Evolutionary conservation across 1,140 invertebrate genomes (phyloP).

Genomic region (Xylocopa sonorina): DNA sequence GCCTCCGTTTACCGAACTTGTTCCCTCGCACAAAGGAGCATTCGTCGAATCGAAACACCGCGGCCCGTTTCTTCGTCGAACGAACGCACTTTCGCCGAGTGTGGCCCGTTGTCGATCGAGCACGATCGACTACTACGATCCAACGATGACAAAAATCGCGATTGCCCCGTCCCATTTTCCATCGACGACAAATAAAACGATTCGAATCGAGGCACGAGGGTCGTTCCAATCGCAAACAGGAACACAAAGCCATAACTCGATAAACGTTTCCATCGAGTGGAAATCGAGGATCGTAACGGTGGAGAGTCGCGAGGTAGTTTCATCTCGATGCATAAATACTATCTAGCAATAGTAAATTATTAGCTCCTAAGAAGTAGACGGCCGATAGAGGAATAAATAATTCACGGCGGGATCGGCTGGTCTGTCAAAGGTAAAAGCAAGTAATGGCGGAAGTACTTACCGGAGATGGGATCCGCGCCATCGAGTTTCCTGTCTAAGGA

Average conservation of each 20-base stretch:
- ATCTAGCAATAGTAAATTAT: constrained; percentile 29
- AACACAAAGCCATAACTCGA: constrained; percentile 14
- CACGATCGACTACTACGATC: too few relatives aligned
- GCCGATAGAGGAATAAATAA: constrained; percentile 58
- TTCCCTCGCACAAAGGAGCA: not conserved
- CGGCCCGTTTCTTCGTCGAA: constrained; percentile 16
- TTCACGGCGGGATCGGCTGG: constrained; percentile 53
- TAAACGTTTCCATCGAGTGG: constrained; percentile 10
- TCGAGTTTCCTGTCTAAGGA: constrained; percentile 74
- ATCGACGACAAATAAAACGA: not conserved
- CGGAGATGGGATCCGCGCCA: constrained; percentile 73
- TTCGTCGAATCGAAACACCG: constrained; percentile 3
- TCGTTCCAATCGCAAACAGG: not conserved
- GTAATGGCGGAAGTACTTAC: constrained; percentile 71
- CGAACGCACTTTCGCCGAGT: not conserved
- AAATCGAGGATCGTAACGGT: not conserved
- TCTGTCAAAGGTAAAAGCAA: constrained; percentile 63
- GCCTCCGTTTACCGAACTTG: constrained; percentile 7
- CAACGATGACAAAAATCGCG: constrained; percentile 14
- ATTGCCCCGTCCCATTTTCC: not conserved
- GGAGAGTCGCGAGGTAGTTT: not conserved
- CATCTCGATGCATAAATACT: constrained; percentile 3
- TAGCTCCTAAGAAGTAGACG: not conserved
- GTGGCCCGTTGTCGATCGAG: not conserved
- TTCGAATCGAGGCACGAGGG: not conserved